Conservation (phyloP, 2,113 vertebrate species). For the Rissa tridactyla region DNA sequence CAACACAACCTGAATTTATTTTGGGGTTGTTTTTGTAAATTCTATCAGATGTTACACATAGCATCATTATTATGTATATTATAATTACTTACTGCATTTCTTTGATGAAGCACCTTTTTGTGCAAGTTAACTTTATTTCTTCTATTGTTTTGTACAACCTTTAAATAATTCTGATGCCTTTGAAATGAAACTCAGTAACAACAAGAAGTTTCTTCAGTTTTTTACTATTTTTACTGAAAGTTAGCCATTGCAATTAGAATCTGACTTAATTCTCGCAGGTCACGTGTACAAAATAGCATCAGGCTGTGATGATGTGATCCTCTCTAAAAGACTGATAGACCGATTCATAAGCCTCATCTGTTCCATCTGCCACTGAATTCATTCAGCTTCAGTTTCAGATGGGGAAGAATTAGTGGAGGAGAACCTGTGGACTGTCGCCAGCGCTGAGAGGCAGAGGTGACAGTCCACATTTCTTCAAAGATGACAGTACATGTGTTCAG, state of each 20-base stretch:
- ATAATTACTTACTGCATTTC: neutral
- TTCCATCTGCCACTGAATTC: neutral
- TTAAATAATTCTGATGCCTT: neutral
- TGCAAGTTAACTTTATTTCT: neutral
- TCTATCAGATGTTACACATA: neutral
- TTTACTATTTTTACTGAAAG: neutral
- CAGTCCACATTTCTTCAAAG: neutral
- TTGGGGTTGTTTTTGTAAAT: neutral
- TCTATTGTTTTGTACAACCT: neutral
- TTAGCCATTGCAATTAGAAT: neutral
- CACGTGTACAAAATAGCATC: neutral
- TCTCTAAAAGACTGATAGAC: neutral
- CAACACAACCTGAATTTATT: neutral
- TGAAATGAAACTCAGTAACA: neutral
- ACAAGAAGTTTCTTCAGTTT: neutral
- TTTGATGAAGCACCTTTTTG: neutral
- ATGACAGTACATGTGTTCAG: rapidly evolving
- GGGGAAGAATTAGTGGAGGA: neutral
- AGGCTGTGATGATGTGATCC: neutral
- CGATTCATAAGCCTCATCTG: neutral
- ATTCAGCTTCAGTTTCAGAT: neutral
- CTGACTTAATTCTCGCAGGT: neutral
- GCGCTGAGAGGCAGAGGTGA: neutral
- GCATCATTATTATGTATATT: neutral
- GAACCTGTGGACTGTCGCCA: neutral